Percentiles rank a stretch among this genome's conserved stretches.
These are phyloP conservation scores for Antheraea pernyi DNA, from an alignment of 1,140 invertebrate genomes.

Conservation along the genomic window DNA sequence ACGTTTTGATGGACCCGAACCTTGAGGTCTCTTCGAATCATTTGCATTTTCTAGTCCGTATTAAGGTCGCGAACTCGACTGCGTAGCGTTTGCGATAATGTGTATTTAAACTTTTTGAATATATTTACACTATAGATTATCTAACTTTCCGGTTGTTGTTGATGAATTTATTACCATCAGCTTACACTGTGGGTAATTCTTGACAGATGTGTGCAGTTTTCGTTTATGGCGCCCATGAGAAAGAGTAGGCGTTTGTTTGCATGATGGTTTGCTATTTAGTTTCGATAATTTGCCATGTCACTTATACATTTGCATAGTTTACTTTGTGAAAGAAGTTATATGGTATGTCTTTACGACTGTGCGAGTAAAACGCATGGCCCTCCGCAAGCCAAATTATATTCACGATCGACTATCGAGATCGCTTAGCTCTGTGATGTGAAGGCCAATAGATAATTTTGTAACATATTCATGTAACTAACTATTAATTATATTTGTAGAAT, in stretches of 20 bases:
- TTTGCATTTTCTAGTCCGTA: conserved; percentile 77
- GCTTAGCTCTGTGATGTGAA: conserved; percentile 74
- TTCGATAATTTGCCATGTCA: not conserved
- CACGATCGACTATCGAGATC: conserved; percentile 47
- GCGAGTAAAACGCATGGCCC: not conserved
- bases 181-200: not conserved
- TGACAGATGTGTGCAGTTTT: conserved; percentile 27
- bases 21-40: conserved; percentile 46
- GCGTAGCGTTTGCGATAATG: conserved; percentile 43
- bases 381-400: conserved; percentile 28
- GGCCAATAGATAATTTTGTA: conserved; percentile 76
- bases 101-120: conserved; percentile 27
- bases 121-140: not conserved
- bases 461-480: conserved; percentile 71
- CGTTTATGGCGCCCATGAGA: conserved; percentile 21
- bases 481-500: conserved; percentile 68
- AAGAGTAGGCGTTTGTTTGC: conserved; percentile 13
- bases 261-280: conserved; percentile 4
- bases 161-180: conserved; percentile 23
- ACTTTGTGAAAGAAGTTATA: too few species aligned
- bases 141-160: too few species aligned
- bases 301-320: not conserved
- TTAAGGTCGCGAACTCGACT: conserved; percentile 50
- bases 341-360: too few species aligned
- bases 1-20: conserved; percentile 33